Evolutionary conservation across 2,113 vertebrate species (phyloP).

Genomic region (Neomonachus schauinslandi): DNA sequence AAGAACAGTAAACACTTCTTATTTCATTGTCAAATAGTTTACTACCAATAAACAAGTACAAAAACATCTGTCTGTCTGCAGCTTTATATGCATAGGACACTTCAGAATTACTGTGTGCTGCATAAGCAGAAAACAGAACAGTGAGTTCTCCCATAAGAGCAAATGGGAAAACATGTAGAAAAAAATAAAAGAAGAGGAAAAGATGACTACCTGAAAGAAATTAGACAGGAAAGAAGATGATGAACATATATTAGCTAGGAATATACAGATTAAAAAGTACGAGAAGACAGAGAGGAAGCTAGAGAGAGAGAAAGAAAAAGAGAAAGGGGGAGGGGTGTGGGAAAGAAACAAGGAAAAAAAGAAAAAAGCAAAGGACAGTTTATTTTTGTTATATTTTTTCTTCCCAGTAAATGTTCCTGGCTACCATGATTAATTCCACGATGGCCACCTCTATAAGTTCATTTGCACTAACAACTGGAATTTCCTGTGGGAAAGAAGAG

Average conservation of each 20-base stretch:
- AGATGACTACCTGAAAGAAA: neutral
- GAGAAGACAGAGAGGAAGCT: neutral
- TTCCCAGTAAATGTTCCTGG: neutral
- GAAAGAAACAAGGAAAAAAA: neutral
- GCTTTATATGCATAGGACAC: neutral
- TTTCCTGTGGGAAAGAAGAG: neutral
- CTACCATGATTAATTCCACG: neutral
- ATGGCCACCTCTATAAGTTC: neutral
- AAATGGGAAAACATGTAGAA: neutral
- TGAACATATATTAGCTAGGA: neutral
- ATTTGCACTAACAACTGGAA: neutral
- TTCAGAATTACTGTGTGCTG: neutral
- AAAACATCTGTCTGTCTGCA: neutral
- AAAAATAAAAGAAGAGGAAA: neutral
- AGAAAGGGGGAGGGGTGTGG: neutral
- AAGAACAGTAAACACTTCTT: neutral
- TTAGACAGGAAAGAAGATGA: neutral
- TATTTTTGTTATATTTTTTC: neutral
- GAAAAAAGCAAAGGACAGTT: neutral
- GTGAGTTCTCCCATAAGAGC: neutral
- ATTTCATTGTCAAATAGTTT: neutral
- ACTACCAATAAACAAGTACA: neutral
- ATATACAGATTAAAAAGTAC: neutral
- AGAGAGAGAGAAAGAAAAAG: neutral
- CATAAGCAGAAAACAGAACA: neutral